Percentiles rank a stretch among this genome's conserved stretches.
Evolutionary conservation across 2,113 vertebrate genomes (phyloP).

Genomic region (Spheniscus mendiculus): DNA sequence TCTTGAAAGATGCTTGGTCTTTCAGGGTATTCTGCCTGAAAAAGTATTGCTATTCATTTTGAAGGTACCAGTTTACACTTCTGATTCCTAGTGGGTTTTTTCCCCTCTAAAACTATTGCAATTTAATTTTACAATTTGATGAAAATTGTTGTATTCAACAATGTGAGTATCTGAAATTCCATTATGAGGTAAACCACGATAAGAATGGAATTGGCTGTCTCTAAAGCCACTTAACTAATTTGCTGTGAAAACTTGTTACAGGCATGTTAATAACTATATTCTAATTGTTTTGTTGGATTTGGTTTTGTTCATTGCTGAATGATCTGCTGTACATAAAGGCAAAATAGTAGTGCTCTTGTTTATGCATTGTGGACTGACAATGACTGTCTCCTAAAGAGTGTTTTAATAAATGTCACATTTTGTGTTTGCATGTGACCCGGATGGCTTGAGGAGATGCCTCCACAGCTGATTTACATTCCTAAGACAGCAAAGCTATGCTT

Average conservation of each 20-base stretch:
- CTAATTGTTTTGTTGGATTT: neutral
- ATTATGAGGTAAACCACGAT: neutral
- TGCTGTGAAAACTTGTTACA: neutral
- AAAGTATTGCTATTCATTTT: neutral
- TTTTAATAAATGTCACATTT: neutral
- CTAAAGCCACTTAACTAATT: neutral
- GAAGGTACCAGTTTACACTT: neutral
- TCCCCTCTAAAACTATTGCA: neutral
- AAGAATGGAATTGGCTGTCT: neutral
- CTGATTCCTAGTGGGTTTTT: neutral
- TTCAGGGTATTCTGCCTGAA: neutral
- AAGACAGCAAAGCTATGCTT: neutral
- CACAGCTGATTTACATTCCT: slow-evolving; percentile 41
- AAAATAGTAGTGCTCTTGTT: neutral
- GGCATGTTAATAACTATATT: neutral
- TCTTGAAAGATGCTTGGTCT: neutral
- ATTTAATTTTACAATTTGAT: neutral
- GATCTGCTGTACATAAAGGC: neutral
- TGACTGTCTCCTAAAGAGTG: neutral
- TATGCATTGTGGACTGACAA: neutral
- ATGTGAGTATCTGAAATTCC: neutral
- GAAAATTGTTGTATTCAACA: neutral
- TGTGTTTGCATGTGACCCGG: neutral
- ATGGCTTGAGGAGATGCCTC: slow-evolving; percentile 10
- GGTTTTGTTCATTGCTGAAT: neutral